Conservation (phyloP, 2,797 vertebrate species). For the Notolabrus celidotus region DNA sequence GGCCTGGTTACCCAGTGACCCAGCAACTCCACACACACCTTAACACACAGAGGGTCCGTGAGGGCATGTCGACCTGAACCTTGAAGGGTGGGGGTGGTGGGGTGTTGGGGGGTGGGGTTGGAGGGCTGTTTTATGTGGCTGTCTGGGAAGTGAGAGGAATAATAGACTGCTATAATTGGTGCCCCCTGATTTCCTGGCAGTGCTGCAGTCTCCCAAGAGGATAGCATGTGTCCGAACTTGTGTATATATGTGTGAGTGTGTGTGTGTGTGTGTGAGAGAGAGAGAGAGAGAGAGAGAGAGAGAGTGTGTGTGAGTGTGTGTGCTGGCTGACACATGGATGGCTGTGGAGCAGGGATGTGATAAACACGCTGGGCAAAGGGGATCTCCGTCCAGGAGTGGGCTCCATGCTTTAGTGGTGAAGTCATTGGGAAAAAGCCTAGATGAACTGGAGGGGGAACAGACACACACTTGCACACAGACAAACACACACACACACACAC, state of each 20-base stretch:
- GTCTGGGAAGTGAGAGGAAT: slow-evolving; percentile 78
- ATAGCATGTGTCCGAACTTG: slow-evolving; percentile 59
- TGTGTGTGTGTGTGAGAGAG: slow-evolving; percentile 30
- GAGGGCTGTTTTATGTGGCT: slow-evolving; percentile 67
- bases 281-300: too few relatives aligned
- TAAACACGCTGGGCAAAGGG: slow-evolving; percentile 84
- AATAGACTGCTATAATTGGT: slow-evolving; percentile 81
- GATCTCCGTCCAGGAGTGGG: slow-evolving; percentile 85
- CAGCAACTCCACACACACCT: slow-evolving; percentile 54
- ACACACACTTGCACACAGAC: slow-evolving; percentile 23
- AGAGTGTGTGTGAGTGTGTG: too few relatives aligned
- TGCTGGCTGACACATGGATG: slow-evolving; percentile 71
- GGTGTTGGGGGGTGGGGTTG: slow-evolving; percentile 18
- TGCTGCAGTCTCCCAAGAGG: slow-evolving; percentile 68
- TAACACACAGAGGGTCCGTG: slow-evolving; percentile 43
- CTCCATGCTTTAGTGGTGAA: slow-evolving; percentile 84
- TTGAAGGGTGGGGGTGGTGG: slow-evolving; percentile 15
- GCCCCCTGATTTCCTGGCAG: slow-evolving; percentile 75
- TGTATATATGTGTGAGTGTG: slow-evolving; percentile 22
- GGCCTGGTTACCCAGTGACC: slow-evolving; percentile 63
- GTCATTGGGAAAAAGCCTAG: slow-evolving; percentile 84
- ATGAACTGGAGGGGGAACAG: slow-evolving; percentile 75
- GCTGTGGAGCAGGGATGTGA: slow-evolving; percentile 75
- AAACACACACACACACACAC: slow-evolving; percentile 38
- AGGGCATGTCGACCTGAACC: slow-evolving; percentile 53